A percentile compares a stretch with the other conserved stretches of the same genome.
Evolutionary conservation across 2,113 vertebrate genomes (phyloP).

Genomic region (Xiphophorus hellerii): DNA sequence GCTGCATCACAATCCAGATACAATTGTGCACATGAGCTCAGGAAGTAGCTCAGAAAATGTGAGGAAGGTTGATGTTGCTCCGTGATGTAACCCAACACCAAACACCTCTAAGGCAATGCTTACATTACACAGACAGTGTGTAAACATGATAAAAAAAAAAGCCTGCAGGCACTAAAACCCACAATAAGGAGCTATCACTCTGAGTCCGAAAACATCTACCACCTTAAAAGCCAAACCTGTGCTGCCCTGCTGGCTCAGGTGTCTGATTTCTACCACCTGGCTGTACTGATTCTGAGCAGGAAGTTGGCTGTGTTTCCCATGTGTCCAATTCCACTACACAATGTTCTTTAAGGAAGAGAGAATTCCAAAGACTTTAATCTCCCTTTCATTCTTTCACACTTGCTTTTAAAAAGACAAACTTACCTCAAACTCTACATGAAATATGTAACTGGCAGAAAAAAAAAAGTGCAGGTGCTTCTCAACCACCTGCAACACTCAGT

Average conservation of each 20-base stretch:
- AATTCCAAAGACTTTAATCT: neutral
- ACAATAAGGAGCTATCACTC: neutral
- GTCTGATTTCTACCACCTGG: slow-evolving; percentile 9
- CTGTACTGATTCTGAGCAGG: slow-evolving; percentile 3
- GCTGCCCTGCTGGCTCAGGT: neutral
- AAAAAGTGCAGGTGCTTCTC: neutral
- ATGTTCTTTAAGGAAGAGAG: neutral
- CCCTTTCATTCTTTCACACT: neutral
- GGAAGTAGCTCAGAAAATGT: slow-evolving; percentile 17
- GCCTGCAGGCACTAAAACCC: neutral
- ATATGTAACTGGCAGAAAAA: slow-evolving; percentile 4
- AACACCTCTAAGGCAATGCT: neutral
- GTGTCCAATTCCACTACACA: neutral
- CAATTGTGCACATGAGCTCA: slow-evolving; percentile 24
- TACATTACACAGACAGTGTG: slow-evolving; percentile 6
- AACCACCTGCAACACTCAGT: neutral
- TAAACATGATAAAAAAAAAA: neutral
- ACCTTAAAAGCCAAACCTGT: slow-evolving; percentile 1
- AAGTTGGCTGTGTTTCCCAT: neutral
- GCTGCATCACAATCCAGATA: slow-evolving; percentile 31
- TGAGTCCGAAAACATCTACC: neutral
- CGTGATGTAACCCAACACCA: neutral
- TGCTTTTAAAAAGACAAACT: neutral
- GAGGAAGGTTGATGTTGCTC: neutral
- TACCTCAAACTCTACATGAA: neutral